Evolutionary conservation across 2,113 vertebrate species (phyloP).

Genomic region (Apeltes quadracus): DNA sequence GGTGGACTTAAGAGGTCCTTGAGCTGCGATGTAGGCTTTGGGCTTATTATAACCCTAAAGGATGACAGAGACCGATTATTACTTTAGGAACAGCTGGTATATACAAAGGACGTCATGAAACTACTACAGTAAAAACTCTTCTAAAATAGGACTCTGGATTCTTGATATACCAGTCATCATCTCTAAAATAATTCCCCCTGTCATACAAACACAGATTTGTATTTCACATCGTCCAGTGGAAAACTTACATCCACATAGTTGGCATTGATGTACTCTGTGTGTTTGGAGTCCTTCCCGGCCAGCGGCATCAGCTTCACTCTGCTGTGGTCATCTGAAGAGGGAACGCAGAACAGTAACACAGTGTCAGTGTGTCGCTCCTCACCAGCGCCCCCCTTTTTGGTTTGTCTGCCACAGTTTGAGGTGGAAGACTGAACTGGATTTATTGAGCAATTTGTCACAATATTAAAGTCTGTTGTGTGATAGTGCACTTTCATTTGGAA

Average conservation of each 20-base stretch:
- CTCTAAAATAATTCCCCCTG: not conserved
- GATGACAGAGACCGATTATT: not conserved
- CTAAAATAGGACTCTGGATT: not conserved
- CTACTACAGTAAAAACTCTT: not conserved
- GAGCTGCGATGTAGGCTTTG: slow-evolving; percentile 94
- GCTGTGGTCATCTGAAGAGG: slow-evolving; percentile 91
- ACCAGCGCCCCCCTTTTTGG: no score
- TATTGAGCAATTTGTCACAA: no score
- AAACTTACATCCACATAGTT: slow-evolving; percentile 96
- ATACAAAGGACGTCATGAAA: not conserved
- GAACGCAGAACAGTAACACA: slow-evolving; percentile 14
- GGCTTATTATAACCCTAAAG: slow-evolving; percentile 94
- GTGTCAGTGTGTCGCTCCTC: not conserved
- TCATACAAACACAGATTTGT: slow-evolving; percentile 10
- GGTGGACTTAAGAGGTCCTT: slow-evolving; percentile 95
- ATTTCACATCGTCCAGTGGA: not conserved
- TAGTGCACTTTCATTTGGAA: no score
- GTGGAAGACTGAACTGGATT: no score
- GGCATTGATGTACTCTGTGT: slow-evolving; percentile 96
- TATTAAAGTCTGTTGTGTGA: no score
- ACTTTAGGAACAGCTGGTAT: not conserved
- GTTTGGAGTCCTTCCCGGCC: slow-evolving; percentile 93
- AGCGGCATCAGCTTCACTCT: slow-evolving; percentile 92
- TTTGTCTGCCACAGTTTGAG: not conserved
- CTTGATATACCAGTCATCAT: not conserved